Evolutionary conservation across 2,888 invertebrate genomes (phyloP), one percentile per base, ranked within the genome.

Genomic region (Tetanocera ferruginea): DNA sequence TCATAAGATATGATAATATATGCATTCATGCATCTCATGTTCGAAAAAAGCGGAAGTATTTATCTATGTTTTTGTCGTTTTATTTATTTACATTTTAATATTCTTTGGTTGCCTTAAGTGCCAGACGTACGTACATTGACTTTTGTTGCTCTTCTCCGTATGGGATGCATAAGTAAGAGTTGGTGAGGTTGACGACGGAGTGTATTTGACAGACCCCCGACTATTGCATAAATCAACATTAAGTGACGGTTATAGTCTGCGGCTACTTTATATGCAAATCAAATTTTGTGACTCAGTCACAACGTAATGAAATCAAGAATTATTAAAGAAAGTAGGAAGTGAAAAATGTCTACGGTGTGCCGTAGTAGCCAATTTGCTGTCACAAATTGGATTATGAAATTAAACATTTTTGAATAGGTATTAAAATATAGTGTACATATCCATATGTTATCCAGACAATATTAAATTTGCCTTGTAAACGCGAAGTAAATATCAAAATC

Each of bases 91-190:
- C 23, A 51, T 34, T 51, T 69, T 69, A 49, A 49, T 69, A 49
- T 28, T 49, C 51, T 69, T 69, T 69, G 34, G 14, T 17, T 49
- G 19, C n/a, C 67, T 67, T 9, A 67, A 67, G 67, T 49, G 49
- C 14, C 49, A 69, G 51, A 69, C 69, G 69, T 69, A 69, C 69
- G 69, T 69, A 17, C 69, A 69, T 69, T 69, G 69, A 69, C 69
- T 69, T 69, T 34, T 19, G 23, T 23, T n/a, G 25, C 25, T 23
- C n/a, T n/a, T 17, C 25, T 19, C 25, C 49, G 8, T 69, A 23
- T 25, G 51, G 11, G 23, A 23, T 49, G 14, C 23, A 14, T 6
- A 23, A 6, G 25, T 11, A 51, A 49, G 49, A 23, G 28, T 69
- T 23, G 11, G 11, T 25, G 57, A 9, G 55, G 19, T 23, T 9